These are phyloP conservation scores for Okamejei kenojei DNA, from an alignment of 2,797 vertebrate species.

Conservation along the genomic window DNA sequence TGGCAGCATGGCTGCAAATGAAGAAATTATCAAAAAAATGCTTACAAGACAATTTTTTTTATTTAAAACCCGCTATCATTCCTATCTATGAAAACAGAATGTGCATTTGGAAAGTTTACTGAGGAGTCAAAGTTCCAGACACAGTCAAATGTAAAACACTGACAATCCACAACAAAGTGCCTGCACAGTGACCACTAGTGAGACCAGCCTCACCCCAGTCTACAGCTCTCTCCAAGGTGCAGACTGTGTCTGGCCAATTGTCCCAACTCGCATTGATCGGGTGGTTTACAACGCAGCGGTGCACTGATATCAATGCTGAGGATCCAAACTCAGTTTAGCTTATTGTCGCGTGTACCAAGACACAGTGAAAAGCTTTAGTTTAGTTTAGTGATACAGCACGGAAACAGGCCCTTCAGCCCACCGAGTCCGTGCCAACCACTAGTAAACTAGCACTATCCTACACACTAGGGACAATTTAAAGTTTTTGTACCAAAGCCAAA, in stretches of 20 bases:
- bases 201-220: not conserved
- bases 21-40: not conserved
- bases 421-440: too few relatives aligned
- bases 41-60: not conserved
- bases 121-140: not conserved
- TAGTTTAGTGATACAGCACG: too few relatives aligned
- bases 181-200: not conserved
- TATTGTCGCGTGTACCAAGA: too few relatives aligned
- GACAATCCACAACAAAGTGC: not conserved
- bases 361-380: too few relatives aligned
- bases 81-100: not conserved
- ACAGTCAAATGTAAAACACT: not conserved
- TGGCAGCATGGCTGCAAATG: not conserved
- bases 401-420: too few relatives aligned
- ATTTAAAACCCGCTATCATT: not conserved
- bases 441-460: too few relatives aligned
- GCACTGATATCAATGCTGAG: too few relatives aligned
- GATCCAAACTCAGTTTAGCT: not conserved
- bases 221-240: not conserved
- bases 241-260: not conserved
- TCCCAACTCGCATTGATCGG: not conserved
- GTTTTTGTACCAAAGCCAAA: too few relatives aligned
- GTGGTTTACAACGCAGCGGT: too few relatives aligned
- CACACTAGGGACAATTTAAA: too few relatives aligned
- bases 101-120: not conserved